Conservation (phyloP, 2,113 vertebrate genomes). For the Sapajus apella region DNA sequence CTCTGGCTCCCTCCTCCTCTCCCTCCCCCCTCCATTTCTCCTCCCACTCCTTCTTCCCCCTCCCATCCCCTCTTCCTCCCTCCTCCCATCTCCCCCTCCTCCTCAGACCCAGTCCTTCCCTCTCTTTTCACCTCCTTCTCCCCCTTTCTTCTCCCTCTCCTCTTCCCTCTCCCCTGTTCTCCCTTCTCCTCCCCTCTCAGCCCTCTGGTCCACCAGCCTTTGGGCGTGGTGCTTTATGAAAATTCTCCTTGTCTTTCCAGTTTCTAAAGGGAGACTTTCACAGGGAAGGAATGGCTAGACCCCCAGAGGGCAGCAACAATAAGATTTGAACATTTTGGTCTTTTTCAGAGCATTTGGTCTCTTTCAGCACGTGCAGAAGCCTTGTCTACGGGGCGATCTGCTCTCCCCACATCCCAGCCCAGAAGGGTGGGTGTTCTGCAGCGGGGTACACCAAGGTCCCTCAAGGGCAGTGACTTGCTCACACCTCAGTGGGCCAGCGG, state of each 20-base stretch:
- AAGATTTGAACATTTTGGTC: neutral
- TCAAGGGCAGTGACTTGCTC: neutral
- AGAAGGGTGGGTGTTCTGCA: rapidly evolving
- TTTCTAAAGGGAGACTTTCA: neutral
- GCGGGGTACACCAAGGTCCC: neutral
- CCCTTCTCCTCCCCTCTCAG: neutral
- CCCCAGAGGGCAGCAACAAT: neutral
- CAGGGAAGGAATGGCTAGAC: neutral
- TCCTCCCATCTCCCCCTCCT: neutral
- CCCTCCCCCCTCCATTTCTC: rapidly evolving
- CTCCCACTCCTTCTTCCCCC: rapidly evolving
- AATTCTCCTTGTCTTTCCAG: neutral
- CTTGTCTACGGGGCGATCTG: rapidly evolving
- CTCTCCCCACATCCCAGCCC: neutral
- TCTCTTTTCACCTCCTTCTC: neutral
- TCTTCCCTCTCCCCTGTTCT: rapidly evolving
- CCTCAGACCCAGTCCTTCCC: neutral
- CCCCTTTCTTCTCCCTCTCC: too few relatives aligned
- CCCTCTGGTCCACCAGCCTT: neutral
- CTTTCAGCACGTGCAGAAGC: too few relatives aligned
- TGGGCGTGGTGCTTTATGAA: neutral
- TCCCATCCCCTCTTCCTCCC: neutral
- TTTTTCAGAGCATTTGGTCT: neutral
- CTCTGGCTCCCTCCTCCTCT: rapidly evolving
- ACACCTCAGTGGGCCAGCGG: rapidly evolving